These are phyloP conservation scores for Sicus ferrugineus DNA, from an alignment of 2,888 invertebrate species.

Conservation along the genomic window DNA sequence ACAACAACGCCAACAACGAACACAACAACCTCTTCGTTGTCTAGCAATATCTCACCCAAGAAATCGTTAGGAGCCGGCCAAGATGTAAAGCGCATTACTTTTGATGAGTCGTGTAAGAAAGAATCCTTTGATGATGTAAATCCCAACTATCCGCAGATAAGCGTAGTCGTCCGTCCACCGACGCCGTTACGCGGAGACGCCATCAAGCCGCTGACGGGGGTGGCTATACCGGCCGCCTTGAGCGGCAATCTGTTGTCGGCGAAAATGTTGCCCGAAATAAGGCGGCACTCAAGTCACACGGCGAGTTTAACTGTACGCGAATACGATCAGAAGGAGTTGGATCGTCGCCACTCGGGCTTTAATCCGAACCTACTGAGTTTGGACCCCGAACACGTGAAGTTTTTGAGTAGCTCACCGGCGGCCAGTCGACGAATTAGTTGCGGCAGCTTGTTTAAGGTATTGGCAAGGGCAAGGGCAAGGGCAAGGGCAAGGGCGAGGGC, in stretches of 20 bases:
- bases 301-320: conserved; percentile 67
- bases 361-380: conserved; percentile 71
- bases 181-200: conserved; percentile 75
- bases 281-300: conserved; percentile 64
- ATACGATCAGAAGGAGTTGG: conserved; percentile 61
- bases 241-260: conserved; percentile 51
- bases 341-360: conserved; percentile 65
- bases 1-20: conserved; percentile 23
- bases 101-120: conserved; percentile 66
- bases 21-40: conserved; percentile 39
- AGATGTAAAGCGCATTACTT: conserved; percentile 65
- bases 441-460: conserved; percentile 84
- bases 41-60: conserved; percentile 50
- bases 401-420: conserved; percentile 79
- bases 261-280: conserved; percentile 61
- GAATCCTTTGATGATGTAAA: conserved; percentile 65
- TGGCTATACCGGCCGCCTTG: conserved; percentile 58
- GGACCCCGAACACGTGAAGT: conserved; percentile 72
- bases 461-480: conserved; percentile 39
- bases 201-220: conserved; percentile 62
- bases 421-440: conserved; percentile 90
- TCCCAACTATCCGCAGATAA: conserved; percentile 71
- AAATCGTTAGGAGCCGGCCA: conserved; percentile 55
- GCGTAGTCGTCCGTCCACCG: conserved; percentile 78
- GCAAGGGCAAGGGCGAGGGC: too few species aligned